phyloP scores from a whole-genome alignment of 2,797 vertebrate genomes.

The Geotria australis region DNA sequence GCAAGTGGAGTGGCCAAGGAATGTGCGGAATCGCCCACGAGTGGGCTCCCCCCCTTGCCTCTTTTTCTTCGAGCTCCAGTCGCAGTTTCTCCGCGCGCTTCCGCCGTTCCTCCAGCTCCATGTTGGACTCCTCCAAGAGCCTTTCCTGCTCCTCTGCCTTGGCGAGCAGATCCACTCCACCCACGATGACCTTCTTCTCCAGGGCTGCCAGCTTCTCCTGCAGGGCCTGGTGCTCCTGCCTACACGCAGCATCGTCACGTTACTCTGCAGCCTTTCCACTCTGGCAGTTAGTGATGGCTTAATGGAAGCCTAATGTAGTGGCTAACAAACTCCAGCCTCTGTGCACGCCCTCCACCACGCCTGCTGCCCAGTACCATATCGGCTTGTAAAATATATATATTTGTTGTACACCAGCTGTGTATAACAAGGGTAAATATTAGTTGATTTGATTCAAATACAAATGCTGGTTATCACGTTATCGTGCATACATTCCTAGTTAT shows the following conservation, averaged over 20 bases:
- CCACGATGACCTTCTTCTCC: conserved; percentile 95
- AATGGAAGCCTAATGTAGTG: neutral
- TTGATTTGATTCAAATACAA: no score
- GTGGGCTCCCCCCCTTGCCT: conserved; percentile 15
- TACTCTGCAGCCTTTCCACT: neutral
- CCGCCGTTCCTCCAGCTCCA: conserved; percentile 66
- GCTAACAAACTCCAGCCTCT: no score
- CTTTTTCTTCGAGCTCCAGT: conserved; percentile 84
- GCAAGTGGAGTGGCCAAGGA: no score
- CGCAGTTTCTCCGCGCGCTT: conserved; percentile 66
- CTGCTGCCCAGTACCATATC: neutral
- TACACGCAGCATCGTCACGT: conserved; percentile 5
- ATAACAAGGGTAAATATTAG: no score
- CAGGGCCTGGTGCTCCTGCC: conserved; percentile 73
- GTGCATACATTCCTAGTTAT: no score
- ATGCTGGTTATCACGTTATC: no score
- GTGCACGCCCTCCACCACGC: neutral
- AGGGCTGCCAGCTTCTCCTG: conserved; percentile 60
- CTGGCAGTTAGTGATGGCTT: neutral
- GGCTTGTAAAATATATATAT: no score
- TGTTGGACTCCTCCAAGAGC: conserved; percentile 89
- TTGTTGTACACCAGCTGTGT: no score
- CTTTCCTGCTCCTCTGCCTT: conserved; percentile 96
- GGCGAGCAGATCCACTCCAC: conserved; percentile 79
- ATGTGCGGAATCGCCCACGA: no score